These are phyloP conservation scores for Genyomyrus donnyi DNA, from an alignment of 2,113 vertebrate genomes.

Conservation along the genomic window DNA sequence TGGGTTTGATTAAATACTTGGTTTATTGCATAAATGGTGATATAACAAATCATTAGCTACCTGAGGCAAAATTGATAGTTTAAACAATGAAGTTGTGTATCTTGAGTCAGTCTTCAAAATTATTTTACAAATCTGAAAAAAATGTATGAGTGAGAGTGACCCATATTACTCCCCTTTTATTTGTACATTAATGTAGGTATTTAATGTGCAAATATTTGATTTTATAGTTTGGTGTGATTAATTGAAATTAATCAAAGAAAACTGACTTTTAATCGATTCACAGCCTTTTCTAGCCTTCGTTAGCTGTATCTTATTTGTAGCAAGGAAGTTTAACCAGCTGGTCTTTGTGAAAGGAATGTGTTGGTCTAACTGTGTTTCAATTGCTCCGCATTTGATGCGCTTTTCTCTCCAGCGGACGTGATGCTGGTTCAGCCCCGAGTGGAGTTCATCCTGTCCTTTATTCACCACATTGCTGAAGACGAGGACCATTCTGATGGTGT, in stretches of 20 bases:
- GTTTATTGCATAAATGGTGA: background rate
- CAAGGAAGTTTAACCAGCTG: background rate
- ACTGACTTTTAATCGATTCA: background rate
- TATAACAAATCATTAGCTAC: background rate
- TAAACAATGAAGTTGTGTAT: background rate
- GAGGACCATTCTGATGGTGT: slow-evolving; percentile 94
- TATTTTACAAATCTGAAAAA: background rate
- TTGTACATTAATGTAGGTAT: background rate
- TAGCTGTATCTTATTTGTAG: background rate
- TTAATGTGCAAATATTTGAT: background rate
- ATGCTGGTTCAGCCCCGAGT: slow-evolving; percentile 96
- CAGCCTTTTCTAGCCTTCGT: background rate
- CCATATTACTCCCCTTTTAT: background rate
- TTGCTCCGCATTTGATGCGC: background rate
- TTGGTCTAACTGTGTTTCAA: background rate
- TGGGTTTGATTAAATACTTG: background rate
- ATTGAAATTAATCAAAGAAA: background rate
- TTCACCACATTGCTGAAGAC: slow-evolving; percentile 93
- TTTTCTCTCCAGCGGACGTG: slow-evolving; percentile 72
- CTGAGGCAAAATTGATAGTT: background rate
- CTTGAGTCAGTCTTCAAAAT: background rate
- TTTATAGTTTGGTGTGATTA: background rate
- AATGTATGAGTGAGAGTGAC: background rate
- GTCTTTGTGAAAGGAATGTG: background rate
- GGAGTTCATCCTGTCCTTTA: slow-evolving; percentile 96